Evolutionary conservation across 2,888 invertebrate species (phyloP).

Genomic region (Sinotaia quadrata): DNA sequence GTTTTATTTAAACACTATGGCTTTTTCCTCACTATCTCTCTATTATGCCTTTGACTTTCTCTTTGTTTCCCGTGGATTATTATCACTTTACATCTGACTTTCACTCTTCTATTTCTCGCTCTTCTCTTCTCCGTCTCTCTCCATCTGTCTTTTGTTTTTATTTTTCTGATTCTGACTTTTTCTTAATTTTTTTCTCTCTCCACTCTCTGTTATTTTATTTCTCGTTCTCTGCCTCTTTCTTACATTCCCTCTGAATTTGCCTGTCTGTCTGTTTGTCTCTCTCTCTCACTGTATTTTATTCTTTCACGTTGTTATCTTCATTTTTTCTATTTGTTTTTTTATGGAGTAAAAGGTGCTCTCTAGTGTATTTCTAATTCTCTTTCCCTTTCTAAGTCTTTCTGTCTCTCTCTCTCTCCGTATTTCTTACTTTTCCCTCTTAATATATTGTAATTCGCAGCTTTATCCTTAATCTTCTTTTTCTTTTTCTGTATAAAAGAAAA

Average conservation of each 20-base stretch:
- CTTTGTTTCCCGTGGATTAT: too few relatives aligned
- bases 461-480: too few relatives aligned
- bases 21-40: too few relatives aligned
- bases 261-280: background rate
- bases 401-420: slow-evolving; percentile 17
- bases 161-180: background rate
- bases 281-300: background rate
- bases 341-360: background rate
- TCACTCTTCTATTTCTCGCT: too few relatives aligned
- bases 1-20: too few relatives aligned
- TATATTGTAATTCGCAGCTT: too few relatives aligned
- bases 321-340: background rate
- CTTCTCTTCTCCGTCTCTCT: too few relatives aligned
- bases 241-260: background rate
- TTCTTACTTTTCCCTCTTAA: slow-evolving; percentile 10
- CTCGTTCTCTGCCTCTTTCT: background rate
- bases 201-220: background rate
- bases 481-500: too few relatives aligned
- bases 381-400: slow-evolving; percentile 2
- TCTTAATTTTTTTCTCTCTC: background rate
- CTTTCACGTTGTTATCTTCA: background rate
- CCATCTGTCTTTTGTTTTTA: background rate
- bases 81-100: too few relatives aligned
- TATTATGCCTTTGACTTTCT: too few relatives aligned
- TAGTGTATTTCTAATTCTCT: background rate